A percentile compares a stretch with the other conserved stretches of the same genome.
Conservation (phyloP, 2,888 invertebrate genomes). For the Stenodema calcarata region DNA sequence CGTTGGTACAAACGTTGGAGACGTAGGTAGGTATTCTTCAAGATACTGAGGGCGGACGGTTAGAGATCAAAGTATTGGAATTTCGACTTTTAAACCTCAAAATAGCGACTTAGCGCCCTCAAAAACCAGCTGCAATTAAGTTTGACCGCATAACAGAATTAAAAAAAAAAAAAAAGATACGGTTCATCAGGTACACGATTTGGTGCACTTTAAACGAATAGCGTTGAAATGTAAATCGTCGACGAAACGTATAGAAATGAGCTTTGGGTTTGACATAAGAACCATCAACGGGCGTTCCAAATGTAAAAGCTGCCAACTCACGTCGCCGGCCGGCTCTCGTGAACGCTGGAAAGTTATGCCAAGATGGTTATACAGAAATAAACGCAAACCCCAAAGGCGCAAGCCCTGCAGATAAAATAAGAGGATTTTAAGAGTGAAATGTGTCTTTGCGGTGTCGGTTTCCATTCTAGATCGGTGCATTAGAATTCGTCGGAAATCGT, state of each 20-base stretch:
- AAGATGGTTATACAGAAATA: conserved; percentile 29
- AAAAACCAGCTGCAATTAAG: too few relatives aligned
- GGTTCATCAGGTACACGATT: too few relatives aligned
- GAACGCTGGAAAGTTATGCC: conserved; percentile 32
- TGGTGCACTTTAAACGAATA: neutral
- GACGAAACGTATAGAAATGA: neutral
- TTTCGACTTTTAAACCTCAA: too few relatives aligned
- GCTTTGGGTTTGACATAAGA: neutral
- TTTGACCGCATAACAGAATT: too few relatives aligned
- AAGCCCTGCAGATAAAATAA: neutral
- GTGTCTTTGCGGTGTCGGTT: neutral
- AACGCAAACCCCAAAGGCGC: neutral
- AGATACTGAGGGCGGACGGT: too few relatives aligned
- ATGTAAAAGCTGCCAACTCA: neutral
- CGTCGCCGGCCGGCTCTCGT: conserved; percentile 6
- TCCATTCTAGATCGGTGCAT: too few relatives aligned
- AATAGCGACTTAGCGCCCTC: too few relatives aligned
- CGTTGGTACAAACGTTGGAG: too few relatives aligned
- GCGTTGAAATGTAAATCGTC: neutral
- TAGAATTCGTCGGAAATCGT: too few relatives aligned
- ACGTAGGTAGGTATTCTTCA: too few relatives aligned
- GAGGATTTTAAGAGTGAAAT: neutral
- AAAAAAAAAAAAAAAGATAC: too few relatives aligned
- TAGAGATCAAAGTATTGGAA: too few relatives aligned
- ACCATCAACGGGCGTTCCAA: neutral